These are phyloP conservation scores for Diarsia brunnea DNA, from an alignment of 2,888 invertebrate species.

Conservation along the genomic window DNA sequence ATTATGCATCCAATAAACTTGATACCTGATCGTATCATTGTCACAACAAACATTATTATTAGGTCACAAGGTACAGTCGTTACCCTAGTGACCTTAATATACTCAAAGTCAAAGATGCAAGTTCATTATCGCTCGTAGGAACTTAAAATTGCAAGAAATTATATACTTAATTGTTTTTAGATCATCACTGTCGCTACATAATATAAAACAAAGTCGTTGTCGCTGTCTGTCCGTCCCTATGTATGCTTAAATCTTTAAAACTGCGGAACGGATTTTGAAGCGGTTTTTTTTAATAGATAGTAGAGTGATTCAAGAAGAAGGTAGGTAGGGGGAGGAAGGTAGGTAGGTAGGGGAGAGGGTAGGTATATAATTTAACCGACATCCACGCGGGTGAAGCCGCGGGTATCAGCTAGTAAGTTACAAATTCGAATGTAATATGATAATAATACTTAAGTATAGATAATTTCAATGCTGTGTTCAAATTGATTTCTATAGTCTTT, in stretches of 20 bases:
- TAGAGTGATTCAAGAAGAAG: too few relatives aligned
- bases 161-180: background rate
- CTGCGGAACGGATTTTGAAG: too few relatives aligned
- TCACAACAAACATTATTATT: constrained; percentile 12
- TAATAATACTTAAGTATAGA: background rate
- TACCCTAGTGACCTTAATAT: constrained; percentile 32
- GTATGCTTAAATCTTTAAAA: too few relatives aligned
- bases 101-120: constrained; percentile 26
- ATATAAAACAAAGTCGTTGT: too few relatives aligned
- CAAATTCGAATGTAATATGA: constrained; percentile 21
- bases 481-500: constrained; percentile 17
- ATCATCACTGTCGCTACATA: too few relatives aligned
- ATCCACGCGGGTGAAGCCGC: too few relatives aligned
- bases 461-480: constrained; percentile 16
- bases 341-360: too few relatives aligned
- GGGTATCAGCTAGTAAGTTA: too few relatives aligned
- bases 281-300: too few relatives aligned
- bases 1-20: constrained; percentile 4
- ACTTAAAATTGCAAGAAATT: background rate
- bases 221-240: too few relatives aligned
- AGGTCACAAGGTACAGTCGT: constrained; percentile 45
- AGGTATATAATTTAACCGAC: too few relatives aligned
- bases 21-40: constrained; percentile 3
- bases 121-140: constrained; percentile 29
- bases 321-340: too few relatives aligned